Percentiles rank a stretch among this genome's conserved stretches.
These are phyloP conservation scores for Azorinus chamasolen DNA, from an alignment of 2,888 invertebrate genomes.

Conservation along the genomic window DNA sequence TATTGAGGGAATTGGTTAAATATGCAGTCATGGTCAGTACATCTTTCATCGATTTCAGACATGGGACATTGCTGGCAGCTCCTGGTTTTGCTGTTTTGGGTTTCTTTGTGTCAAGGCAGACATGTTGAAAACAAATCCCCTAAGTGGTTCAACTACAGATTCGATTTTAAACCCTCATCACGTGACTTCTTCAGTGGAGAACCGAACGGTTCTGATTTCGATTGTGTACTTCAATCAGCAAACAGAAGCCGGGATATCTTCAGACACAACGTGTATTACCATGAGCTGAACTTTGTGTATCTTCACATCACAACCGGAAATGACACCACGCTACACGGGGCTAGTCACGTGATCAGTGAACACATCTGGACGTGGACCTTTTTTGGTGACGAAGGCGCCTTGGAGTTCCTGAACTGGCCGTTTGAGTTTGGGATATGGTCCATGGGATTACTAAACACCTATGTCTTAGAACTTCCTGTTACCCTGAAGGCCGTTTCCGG, in stretches of 20 bases:
- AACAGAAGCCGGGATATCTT: conserved; percentile 14
- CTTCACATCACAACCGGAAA: conserved; percentile 10
- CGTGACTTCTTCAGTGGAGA: too few relatives aligned
- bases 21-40: too few relatives aligned
- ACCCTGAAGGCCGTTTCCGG: conserved; percentile 13
- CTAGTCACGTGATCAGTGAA: conserved; percentile 25
- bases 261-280: conserved; percentile 39
- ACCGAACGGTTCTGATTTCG: neutral
- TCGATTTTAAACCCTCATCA: too few relatives aligned
- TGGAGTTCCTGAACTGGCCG: conserved; percentile 63
- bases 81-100: too few relatives aligned
- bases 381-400: conserved; percentile 46
- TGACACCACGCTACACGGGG: conserved; percentile 7
- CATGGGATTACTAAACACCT: conserved; percentile 42
- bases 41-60: too few relatives aligned
- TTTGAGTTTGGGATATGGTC: conserved; percentile 66
- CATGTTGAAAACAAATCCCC: too few relatives aligned
- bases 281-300: conserved; percentile 32
- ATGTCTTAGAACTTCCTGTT: conserved; percentile 21
- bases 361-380: conserved; percentile 64
- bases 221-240: neutral
- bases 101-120: too few relatives aligned
- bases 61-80: too few relatives aligned
- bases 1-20: too few relatives aligned
- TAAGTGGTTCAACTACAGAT: too few relatives aligned